phyloP scores from a whole-genome alignment of 2,888 invertebrate species.

The Amphipyra tragopoginis region DNA sequence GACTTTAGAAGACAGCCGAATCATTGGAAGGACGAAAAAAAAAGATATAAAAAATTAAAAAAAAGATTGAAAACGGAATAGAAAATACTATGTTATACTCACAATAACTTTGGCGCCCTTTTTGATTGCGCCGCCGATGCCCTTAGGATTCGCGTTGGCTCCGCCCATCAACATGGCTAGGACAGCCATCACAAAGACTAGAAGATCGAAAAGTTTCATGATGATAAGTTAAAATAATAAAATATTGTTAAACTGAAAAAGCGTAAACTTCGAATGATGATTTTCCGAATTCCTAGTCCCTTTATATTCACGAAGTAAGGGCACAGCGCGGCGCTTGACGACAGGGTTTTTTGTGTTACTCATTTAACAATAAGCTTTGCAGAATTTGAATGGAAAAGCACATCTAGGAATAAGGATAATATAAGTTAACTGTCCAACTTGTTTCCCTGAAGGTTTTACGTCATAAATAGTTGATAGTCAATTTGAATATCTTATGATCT shows the following conservation, averaged over 20 bases:
- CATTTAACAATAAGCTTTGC: slow-evolving; percentile 15
- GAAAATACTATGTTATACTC: slow-evolving; percentile 16
- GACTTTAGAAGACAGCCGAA: too few species aligned
- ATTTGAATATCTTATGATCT: too few species aligned
- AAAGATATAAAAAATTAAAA: too few species aligned
- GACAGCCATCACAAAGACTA: slow-evolving; percentile 59
- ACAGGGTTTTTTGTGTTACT: slow-evolving; percentile 14
- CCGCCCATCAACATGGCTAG: slow-evolving; percentile 54
- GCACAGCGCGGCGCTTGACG: not conserved
- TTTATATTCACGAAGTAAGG: slow-evolving; percentile 11
- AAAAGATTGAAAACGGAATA: too few species aligned
- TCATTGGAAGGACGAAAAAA: too few species aligned
- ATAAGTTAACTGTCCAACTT: not conserved
- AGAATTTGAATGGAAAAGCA: not conserved
- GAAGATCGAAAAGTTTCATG: slow-evolving; percentile 65
- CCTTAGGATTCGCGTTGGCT: slow-evolving; percentile 47
- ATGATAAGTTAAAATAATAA: slow-evolving; percentile 20
- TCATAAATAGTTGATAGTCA: too few species aligned
- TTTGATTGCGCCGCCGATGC: slow-evolving; percentile 36
- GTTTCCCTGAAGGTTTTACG: not conserved
- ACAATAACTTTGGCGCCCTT: slow-evolving; percentile 45
- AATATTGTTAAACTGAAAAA: slow-evolving; percentile 21
- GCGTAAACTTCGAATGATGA: slow-evolving; percentile 28
- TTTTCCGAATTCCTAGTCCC: not conserved
- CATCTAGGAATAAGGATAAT: slow-evolving; percentile 17